These are phyloP conservation scores for Polypterus senegalus DNA, from an alignment of 2,113 vertebrate species.

Conservation along the genomic window DNA sequence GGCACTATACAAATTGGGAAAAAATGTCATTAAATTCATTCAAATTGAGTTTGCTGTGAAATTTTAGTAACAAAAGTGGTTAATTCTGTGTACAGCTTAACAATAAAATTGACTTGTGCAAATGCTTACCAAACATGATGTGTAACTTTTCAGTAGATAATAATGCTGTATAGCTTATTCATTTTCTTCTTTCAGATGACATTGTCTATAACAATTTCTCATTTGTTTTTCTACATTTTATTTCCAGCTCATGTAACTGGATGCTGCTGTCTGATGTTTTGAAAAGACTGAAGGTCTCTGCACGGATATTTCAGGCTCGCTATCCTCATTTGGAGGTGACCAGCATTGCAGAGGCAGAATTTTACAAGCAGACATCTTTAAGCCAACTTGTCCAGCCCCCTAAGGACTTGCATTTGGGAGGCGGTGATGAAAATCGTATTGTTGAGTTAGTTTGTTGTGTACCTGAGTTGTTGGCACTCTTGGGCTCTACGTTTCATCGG, in stretches of 20 bases:
- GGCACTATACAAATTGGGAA: no score
- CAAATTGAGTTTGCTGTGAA: no score
- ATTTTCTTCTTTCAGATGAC: not conserved
- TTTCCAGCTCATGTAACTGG: constrained; percentile 85
- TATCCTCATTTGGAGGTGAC: constrained; percentile 87
- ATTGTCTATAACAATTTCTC: not conserved
- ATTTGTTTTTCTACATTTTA: not conserved
- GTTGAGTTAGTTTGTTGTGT: constrained; percentile 85
- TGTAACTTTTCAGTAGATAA: no score
- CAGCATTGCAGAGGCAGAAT: constrained; percentile 62
- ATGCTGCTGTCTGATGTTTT: constrained; percentile 84
- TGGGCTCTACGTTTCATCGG: constrained; percentile 68
- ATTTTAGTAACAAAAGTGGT: no score
- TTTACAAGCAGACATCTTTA: constrained; percentile 68
- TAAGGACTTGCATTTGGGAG: constrained; percentile 32
- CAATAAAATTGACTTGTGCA: no score
- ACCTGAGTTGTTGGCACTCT: constrained; percentile 75
- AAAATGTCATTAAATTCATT: no score
- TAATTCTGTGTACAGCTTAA: no score
- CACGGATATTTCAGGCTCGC: constrained; percentile 83
- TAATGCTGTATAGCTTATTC: no score
- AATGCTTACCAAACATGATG: no score
- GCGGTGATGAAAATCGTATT: constrained; percentile 51
- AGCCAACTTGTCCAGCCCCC: constrained; percentile 75
- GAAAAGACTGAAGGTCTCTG: constrained; percentile 85